Conservation (phyloP, 2,888 invertebrate species). For the Stegana nigrithorax region DNA sequence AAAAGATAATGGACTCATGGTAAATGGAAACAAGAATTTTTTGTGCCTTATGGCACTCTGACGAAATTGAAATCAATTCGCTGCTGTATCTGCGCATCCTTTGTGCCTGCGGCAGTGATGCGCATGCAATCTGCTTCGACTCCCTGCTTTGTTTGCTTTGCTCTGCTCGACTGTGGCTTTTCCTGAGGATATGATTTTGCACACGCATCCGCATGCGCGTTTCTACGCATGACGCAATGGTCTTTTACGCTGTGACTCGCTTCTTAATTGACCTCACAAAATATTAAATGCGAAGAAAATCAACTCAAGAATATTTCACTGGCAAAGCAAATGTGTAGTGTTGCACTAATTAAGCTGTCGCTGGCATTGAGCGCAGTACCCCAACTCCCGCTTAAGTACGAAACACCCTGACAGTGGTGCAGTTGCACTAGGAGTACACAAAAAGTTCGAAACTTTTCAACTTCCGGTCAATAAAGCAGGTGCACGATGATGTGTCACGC, state of each 20-base stretch:
- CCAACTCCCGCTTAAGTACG: not conserved
- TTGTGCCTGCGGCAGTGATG: constrained; percentile 15
- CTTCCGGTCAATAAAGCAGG: constrained; percentile 62
- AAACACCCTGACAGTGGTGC: not conserved
- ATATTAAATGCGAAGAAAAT: constrained; percentile 1
- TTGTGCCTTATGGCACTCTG: constrained; percentile 38
- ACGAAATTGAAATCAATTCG: constrained; percentile 40
- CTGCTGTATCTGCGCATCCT: constrained; percentile 6
- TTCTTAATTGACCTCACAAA: constrained; percentile 5
- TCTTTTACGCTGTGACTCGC: not conserved
- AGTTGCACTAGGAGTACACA: not conserved
- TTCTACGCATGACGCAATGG: constrained; percentile 6
- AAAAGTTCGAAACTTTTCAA: constrained; percentile 62
- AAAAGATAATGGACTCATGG: constrained; percentile 7
- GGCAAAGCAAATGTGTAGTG: too few species aligned
- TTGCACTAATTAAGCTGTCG: constrained; percentile 7
- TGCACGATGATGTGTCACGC: constrained; percentile 40
- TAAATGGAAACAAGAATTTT: constrained; percentile 19
- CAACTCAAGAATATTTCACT: too few species aligned
- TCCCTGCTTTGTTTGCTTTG: not conserved
- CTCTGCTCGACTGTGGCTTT: not conserved
- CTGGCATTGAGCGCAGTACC: not conserved
- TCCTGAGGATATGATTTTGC: too few species aligned
- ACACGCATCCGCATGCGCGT: too few species aligned
- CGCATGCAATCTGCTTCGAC: constrained; percentile 5